Evolutionary conservation across 2,113 vertebrate species (phyloP).

Genomic region (Atherinomorus stipes): DNA sequence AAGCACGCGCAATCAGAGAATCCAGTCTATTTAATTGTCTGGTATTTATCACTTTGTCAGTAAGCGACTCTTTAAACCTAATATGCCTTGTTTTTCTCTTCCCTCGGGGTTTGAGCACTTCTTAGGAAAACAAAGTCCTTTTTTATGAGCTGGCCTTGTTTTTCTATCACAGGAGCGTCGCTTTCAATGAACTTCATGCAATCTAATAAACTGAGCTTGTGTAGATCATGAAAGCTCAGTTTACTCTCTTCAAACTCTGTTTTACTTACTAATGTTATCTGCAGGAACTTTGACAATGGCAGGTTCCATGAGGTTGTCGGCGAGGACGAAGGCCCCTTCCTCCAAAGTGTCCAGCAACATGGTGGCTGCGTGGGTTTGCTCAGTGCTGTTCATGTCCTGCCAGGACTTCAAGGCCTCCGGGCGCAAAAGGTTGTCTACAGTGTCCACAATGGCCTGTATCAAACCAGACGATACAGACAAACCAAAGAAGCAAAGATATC

Average conservation of each 20-base stretch:
- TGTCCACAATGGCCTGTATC: slow-evolving; percentile 97
- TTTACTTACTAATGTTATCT: slow-evolving; percentile 95
- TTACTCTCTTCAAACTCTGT: slow-evolving; percentile 29
- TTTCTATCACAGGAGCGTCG: slow-evolving; percentile 52
- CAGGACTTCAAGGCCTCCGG: slow-evolving; percentile 96
- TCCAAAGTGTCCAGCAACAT: slow-evolving; percentile 98
- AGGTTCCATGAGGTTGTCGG: slow-evolving; percentile 97
- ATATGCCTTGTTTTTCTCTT: slow-evolving; percentile 67
- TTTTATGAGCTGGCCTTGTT: slow-evolving; percentile 65
- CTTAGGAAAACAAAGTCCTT: slow-evolving; percentile 75
- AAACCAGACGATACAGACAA: slow-evolving; percentile 48
- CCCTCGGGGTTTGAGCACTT: slow-evolving; percentile 73
- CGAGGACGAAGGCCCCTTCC: slow-evolving; percentile 97
- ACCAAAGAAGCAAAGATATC: slow-evolving; percentile 9
- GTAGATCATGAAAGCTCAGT: slow-evolving; percentile 30
- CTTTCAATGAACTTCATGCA: slow-evolving; percentile 44
- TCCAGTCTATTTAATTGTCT: slow-evolving; percentile 69
- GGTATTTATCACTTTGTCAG: slow-evolving; percentile 82
- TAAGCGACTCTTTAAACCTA: slow-evolving; percentile 78
- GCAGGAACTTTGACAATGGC: slow-evolving; percentile 97
- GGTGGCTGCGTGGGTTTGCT: slow-evolving; percentile 96
- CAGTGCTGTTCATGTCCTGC: slow-evolving; percentile 98
- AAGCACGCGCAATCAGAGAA: slow-evolving; percentile 69
- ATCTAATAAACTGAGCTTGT: slow-evolving; percentile 58
- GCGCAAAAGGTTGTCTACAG: slow-evolving; percentile 97